Evolutionary conservation across 1,140 invertebrate species (phyloP), one percentile per base, ranked within the genome.

Genomic region (Papilio helenus): DNA sequence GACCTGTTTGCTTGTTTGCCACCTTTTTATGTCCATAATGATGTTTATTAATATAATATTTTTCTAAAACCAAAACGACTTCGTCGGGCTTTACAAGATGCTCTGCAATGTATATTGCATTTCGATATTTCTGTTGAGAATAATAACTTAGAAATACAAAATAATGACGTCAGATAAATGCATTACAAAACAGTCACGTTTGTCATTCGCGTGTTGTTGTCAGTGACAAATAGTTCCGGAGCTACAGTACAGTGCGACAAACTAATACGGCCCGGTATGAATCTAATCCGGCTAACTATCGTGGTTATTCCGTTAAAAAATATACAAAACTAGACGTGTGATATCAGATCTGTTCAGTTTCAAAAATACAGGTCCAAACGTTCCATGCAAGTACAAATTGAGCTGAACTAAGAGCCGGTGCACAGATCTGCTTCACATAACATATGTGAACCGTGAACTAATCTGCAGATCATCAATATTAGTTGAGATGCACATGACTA

Each of bases 211-310:
- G 61, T 42, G 71, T 72, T 42, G 68, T 72, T 77, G 76, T 77
- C 76, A 77, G n/a, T 65, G 76, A 77, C 51, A 65, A 77, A 77
- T 77, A 58, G 51, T 77, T 77, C 42, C 55, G 51, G 20, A 65
- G 42, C 39, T 16, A n/a, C n/a, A 39, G 26, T 61, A 18, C 18
- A 49, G 46, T 49, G 46, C 46, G 14, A 18, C 16, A 49, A 49
- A 49, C 18, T 18, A 18, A 49, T 49, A 0, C 18, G 46, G 14
- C 46, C 46, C 46, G 46, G 46, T 49, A 7, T 18, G 4, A 18
- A 39, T 39, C 34, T 39, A 39, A 39, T 39, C 7, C 34, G 34
- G 34, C 34, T 8, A 34, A 34, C 34, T 2, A 34, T 39, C 5
- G 34, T 4, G 34, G 34, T 7, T 39, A 39, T 7, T 39, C 0